Base-by-base conservation (phyloP, 1,140 invertebrate species). In the Prorops nasuta region DNA sequence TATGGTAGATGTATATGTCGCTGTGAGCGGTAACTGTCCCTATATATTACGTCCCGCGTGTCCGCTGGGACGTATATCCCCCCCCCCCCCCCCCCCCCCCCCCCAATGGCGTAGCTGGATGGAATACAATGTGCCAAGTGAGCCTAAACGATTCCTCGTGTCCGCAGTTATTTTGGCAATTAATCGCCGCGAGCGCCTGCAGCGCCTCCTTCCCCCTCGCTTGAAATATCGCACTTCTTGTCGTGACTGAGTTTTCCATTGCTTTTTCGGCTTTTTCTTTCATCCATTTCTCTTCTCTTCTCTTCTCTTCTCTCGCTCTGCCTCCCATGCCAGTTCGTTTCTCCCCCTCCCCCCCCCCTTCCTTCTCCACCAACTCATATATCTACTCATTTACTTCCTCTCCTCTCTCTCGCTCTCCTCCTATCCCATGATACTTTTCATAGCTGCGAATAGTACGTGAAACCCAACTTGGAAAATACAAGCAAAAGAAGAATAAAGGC, bases 141-240 rank as follows among this genome's bases (percentile, higher is more conserved):
- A 38, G 53, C 51, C 58, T 71, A 74, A 74, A 73, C 66, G 68
- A 71, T 71, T 72, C 69, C 60, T 66, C 63, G 63, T 72, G 68
- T 73, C 65, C 64, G 47, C 46, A 50, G 57, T 69, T 68, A 69
- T 72, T 74, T 71, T 60, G 57, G 57, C 64, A 64, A 73, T 72
- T 74, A 71, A 71, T 72, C 63, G 60, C 51, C 46, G 46, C 39
- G 18, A 50, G 49, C 38, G 38, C 19, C n/a, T 14, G n/a, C n/a
- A n/a, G n/a, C n/a, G n/a, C 24, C 45, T 54, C 49, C 50, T 28
- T 28, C 24, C 43, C 41, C 39, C 39, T 47, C 10, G 46, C 32
- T 24, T 50, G 37, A 44, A 41, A 38, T 45, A 39, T 54, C 46
- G 32, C 8, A 15, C 39, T 54, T 44, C 51, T 44, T 6, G 24